These are phyloP conservation scores for Formicarius rufipectus DNA, from an alignment of 2,113 vertebrate species.

Conservation along the genomic window DNA sequence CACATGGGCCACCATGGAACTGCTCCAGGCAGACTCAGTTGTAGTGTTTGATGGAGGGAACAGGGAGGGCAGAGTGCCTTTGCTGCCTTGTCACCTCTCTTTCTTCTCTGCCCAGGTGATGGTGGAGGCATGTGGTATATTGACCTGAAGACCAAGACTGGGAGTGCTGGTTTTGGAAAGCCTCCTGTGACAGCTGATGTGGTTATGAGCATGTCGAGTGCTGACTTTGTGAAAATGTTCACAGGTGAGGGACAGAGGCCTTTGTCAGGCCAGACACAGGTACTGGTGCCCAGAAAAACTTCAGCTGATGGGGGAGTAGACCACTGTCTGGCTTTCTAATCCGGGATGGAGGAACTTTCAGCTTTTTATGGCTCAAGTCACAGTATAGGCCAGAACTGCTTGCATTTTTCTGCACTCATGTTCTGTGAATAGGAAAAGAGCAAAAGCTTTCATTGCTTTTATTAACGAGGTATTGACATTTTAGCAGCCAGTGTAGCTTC, in stretches of 20 bases:
- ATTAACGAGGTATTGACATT: neutral
- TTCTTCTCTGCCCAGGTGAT: constrained; percentile 73
- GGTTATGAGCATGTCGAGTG: constrained; percentile 88
- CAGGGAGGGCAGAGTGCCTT: fast-evolving
- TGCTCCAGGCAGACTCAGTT: fast-evolving
- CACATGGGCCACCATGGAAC: fast-evolving
- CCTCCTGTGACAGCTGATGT: constrained; percentile 82
- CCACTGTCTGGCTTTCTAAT: fast-evolving
- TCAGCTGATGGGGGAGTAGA: fast-evolving
- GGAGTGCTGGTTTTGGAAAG: constrained; percentile 79
- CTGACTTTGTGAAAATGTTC: constrained; percentile 92
- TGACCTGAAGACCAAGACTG: constrained; percentile 85
- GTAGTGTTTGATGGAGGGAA: fast-evolving
- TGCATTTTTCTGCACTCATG: neutral
- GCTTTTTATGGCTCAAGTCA: neutral
- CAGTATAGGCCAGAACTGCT: neutral
- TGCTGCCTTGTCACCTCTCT: neutral
- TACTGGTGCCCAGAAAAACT: neutral
- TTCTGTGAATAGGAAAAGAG: neutral
- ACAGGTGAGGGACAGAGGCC: constrained; percentile 74
- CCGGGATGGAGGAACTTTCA: fast-evolving
- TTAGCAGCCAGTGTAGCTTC: neutral
- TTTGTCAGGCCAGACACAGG: fast-evolving
- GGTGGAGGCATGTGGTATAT: constrained; percentile 88
- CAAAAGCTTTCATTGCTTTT: neutral